Evolutionary conservation across 1,140 invertebrate genomes (phyloP).

Genomic region (Drosophila lini): DNA sequence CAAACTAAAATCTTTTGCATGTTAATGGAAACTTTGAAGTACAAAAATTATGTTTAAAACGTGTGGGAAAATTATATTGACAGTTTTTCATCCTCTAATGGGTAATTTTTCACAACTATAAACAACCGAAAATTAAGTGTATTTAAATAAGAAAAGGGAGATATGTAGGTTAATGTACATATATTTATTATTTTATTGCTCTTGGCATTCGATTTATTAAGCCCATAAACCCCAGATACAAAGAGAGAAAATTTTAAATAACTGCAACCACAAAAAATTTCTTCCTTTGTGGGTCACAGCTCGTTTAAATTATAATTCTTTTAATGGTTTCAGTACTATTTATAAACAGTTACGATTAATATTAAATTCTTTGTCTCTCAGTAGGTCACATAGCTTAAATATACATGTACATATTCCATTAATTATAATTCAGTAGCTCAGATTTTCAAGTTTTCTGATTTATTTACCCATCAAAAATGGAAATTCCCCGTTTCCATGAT

Average conservation of each 20-base stretch:
- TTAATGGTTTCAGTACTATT: neutral
- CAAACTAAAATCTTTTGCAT: constrained; percentile 31
- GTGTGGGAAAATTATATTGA: constrained; percentile 2
- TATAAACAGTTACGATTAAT: neutral
- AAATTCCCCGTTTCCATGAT: constrained; percentile 10
- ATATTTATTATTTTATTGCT: neutral
- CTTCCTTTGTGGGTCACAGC: neutral
- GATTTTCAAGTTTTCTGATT: neutral
- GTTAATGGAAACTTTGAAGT: constrained; percentile 12
- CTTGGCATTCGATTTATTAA: constrained; percentile 4
- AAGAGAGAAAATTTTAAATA: neutral
- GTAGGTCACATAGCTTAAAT: neutral
- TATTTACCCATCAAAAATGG: constrained; percentile 21
- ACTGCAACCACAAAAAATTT: neutral
- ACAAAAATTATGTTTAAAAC: constrained; percentile 23
- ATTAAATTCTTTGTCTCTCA: neutral
- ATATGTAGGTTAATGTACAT: neutral
- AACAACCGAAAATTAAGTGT: neutral
- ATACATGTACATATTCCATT: neutral
- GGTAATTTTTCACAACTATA: constrained; percentile 2
- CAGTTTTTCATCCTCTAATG: neutral
- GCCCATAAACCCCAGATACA: neutral
- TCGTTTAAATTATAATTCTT: constrained; percentile 2
- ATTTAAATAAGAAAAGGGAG: neutral
- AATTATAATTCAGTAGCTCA: neutral